These are phyloP conservation scores for Phenganax stokvisi DNA, from an alignment of 92 coral and sea anemone species.

Conservation along the genomic window DNA sequence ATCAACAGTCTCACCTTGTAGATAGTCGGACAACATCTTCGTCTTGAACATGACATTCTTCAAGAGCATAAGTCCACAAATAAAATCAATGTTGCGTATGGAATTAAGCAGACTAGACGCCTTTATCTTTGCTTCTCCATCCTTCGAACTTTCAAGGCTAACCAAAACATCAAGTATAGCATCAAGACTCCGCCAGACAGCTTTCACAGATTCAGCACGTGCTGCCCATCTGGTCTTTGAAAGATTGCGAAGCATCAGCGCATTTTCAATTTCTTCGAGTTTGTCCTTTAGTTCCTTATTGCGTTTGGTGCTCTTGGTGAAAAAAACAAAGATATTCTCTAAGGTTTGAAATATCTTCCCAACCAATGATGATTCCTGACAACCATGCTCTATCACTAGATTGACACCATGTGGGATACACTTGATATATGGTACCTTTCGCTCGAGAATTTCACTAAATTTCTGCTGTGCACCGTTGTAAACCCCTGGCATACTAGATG, in stretches of 20 bases:
- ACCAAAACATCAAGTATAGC: constrained; percentile 15
- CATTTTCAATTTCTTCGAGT: constrained; percentile 16
- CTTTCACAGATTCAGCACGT: constrained; percentile 20
- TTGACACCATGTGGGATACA: constrained; percentile 29
- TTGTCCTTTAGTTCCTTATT: neutral
- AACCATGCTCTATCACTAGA: constrained; percentile 14
- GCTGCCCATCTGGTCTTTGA: constrained; percentile 31
- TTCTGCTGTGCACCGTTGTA: constrained; percentile 7
- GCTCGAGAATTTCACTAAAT: neutral
- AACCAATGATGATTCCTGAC: neutral
- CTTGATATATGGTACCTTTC: constrained; percentile 14
- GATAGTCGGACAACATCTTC: neutral
- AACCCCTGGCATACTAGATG: neutral
- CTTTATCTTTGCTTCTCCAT: constrained; percentile 28
- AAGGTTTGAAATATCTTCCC: constrained; percentile 9
- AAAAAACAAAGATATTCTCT: neutral
- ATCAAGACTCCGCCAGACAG: constrained; percentile 24
- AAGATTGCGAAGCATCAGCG: constrained; percentile 13
- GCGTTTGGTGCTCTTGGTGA: constrained; percentile 18
- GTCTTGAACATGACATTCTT: constrained; percentile 26
- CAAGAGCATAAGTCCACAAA: constrained; percentile 27
- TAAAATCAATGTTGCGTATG: constrained; percentile 11
- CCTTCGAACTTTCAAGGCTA: constrained; percentile 13
- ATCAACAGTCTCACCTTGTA: neutral
- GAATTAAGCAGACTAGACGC: constrained; percentile 18